These are phyloP conservation scores for Semotilus atromaculatus DNA, from an alignment of 2,797 vertebrate species.

Conservation along the genomic window DNA sequence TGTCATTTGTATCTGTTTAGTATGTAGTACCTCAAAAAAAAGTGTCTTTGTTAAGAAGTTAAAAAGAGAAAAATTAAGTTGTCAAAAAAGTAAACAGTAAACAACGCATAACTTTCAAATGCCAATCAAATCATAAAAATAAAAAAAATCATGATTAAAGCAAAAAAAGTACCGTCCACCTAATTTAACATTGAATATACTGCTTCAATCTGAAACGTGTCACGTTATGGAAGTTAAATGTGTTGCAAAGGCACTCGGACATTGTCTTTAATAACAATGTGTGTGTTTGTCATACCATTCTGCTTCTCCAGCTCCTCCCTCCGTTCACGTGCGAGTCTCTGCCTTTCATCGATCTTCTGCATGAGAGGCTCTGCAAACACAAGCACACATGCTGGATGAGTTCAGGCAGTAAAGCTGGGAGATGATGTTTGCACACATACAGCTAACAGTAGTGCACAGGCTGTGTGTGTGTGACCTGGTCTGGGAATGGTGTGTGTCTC, in stretches of 20 bases:
- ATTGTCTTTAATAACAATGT: not conserved
- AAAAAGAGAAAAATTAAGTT: too few relatives aligned
- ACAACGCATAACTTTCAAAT: not conserved
- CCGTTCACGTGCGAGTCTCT: constrained; percentile 89
- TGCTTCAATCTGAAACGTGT: not conserved
- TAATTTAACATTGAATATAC: not conserved
- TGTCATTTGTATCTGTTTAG: too few relatives aligned
- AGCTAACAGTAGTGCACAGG: constrained; percentile 56
- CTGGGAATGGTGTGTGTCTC: constrained; percentile 55
- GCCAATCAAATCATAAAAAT: not conserved
- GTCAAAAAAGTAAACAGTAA: not conserved
- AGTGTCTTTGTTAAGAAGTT: too few relatives aligned
- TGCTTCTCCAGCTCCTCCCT: constrained; percentile 90
- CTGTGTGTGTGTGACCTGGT: constrained; percentile 52
- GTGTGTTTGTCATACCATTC: constrained; percentile 77
- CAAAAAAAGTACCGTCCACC: not conserved
- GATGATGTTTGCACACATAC: not conserved
- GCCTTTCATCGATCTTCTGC: constrained; percentile 91
- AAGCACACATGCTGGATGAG: not conserved
- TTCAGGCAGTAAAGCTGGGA: not conserved
- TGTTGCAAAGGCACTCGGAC: not conserved
- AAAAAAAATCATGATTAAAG: not conserved
- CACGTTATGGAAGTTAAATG: not conserved
- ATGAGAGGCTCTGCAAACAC: constrained; percentile 74
- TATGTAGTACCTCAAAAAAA: too few relatives aligned